Percentiles rank a stretch among this genome's conserved stretches.
Conservation (phyloP, 2,113 vertebrate genomes). For the Paradisaea rubra region DNA sequence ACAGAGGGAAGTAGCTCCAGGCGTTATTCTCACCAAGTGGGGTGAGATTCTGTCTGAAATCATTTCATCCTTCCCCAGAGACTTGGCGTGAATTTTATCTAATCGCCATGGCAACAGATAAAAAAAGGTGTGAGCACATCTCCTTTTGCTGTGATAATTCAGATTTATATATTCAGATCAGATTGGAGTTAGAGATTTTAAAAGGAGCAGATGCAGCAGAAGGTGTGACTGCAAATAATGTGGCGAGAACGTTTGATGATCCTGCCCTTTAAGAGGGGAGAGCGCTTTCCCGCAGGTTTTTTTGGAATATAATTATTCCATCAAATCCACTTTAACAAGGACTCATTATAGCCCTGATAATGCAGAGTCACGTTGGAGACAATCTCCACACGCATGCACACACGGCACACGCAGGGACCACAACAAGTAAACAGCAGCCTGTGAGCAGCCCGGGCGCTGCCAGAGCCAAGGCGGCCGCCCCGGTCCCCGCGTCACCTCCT, state of each 20-base stretch:
- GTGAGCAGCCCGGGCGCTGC: accelerated
- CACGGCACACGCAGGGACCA: background rate
- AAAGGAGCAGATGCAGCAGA: conserved; percentile 76
- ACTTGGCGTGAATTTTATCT: conserved; percentile 85
- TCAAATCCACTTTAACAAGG: conserved; percentile 72
- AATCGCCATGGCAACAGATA: conserved; percentile 85
- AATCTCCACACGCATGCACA: conserved; percentile 37
- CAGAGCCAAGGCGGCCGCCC: background rate
- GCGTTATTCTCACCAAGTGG: conserved; percentile 67
- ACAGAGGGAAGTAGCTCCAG: conserved; percentile 62
- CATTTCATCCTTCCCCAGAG: conserved; percentile 80
- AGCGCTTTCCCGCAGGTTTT: conserved; percentile 63
- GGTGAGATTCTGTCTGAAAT: conserved; percentile 81
- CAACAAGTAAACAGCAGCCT: conserved; percentile 1
- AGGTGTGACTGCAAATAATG: conserved; percentile 74
- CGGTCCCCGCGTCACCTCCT: accelerated
- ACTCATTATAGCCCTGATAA: conserved; percentile 71
- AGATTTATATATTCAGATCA: conserved; percentile 88
- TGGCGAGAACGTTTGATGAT: conserved; percentile 70
- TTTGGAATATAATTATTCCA: conserved; percentile 76
- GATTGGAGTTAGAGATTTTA: conserved; percentile 80
- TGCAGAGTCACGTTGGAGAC: conserved; percentile 73
- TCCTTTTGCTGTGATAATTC: conserved; percentile 84
- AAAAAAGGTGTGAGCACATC: conserved; percentile 82
- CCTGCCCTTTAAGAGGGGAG: conserved; percentile 75